Evolutionary conservation across 2,888 invertebrate species (phyloP), one percentile per base, ranked within the genome.

Genomic region (Orgyia antiqua): DNA sequence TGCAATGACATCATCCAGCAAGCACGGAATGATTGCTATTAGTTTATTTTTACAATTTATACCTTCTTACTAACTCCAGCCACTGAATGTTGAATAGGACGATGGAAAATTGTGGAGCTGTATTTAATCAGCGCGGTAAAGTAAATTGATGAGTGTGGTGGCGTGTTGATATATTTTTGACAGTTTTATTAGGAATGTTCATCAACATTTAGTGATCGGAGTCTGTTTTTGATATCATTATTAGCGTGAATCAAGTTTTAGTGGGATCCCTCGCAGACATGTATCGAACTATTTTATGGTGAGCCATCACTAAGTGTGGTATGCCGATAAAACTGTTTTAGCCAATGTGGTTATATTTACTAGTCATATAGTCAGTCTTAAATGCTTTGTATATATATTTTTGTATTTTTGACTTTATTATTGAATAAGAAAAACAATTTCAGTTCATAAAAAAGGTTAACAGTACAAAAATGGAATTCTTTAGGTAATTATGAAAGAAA

Each of bases 281-380:
- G 68, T 72, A 67, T 56, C 59, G 64, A 69, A 69, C 66, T 62
- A 48, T 36, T 56, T 49, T 53, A 15, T 4, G 48, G 59, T 55
- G 60, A 59, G 48, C 56, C 51, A 49, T 52, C 47, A 46, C 51
- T 59, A 52, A 47, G n/a, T n/a, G n/a, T 51, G 45, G 53, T 56
- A 56, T 21, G 43, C 55, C 51, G 51, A 56, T 52, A 53, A 49
- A 63, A 62, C 62, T 66, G 58, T 65, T 62, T 63, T 65, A 68
- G 57, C 65, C 23, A 68, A 65, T 77, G 69, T 76, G 70, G 72
- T 70, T 71, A 68, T 72, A 72, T 68, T 75, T 82, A 78, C 82
- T 83, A 82, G 80, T 80, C 79, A 80, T 82, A 76, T 76, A 80
- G 68, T 61, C 62, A 82, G 80, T 80, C 79, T 79, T 82, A 76